phyloP scores from a whole-genome alignment of 2,113 vertebrate species.

The Hemichromis elongatus region DNA sequence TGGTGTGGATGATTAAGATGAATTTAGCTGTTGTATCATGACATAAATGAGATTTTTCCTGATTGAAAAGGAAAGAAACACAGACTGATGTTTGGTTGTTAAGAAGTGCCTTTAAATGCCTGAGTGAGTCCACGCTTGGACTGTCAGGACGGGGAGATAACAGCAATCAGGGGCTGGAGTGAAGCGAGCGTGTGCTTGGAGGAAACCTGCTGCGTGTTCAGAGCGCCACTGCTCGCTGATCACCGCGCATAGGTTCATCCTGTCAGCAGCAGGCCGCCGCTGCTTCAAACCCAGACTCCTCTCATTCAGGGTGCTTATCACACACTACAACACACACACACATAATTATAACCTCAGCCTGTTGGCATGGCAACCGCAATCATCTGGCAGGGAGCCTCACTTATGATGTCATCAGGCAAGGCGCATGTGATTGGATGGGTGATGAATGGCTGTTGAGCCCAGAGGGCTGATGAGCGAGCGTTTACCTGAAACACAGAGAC shows the following conservation, averaged over 20 bases:
- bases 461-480: neutral
- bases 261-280: neutral
- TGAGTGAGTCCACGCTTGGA: neutral
- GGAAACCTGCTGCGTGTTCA: neutral
- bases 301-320: neutral
- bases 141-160: neutral
- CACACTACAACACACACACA: neutral
- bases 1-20: neutral
- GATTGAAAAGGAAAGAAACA: neutral
- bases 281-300: neutral
- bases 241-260: neutral
- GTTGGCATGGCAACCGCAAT: conserved; percentile 50
- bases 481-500: neutral
- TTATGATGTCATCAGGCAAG: conserved; percentile 11
- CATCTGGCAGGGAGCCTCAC: neutral
- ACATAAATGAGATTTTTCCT: neutral
- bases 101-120: neutral
- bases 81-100: neutral
- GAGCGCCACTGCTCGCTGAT: neutral
- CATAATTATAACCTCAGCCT: conserved; percentile 6
- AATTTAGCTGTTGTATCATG: neutral
- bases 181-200: neutral
- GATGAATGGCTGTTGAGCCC: neutral
- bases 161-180: neutral
- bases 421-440: conserved; percentile 5